These are phyloP conservation scores for Ornithoptera priamus DNA, from an alignment of 2,888 invertebrate genomes.

Conservation along the genomic window DNA sequence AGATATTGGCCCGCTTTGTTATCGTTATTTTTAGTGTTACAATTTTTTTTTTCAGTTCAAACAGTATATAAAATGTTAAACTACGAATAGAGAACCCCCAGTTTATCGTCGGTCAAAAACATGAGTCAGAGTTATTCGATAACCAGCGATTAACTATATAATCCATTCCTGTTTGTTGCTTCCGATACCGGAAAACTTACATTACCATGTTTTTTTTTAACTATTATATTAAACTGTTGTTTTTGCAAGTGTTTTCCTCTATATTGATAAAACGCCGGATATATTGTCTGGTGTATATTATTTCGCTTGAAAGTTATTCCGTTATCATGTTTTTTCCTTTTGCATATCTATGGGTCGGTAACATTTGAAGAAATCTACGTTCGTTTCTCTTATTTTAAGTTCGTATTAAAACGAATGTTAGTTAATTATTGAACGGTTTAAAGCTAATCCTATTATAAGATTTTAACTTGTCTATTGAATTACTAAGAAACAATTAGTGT, in stretches of 20 bases:
- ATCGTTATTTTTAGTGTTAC: too few relatives aligned
- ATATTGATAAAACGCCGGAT: not conserved
- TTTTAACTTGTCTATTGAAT: too few relatives aligned
- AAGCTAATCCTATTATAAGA: too few relatives aligned
- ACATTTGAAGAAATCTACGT: not conserved
- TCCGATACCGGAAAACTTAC: not conserved
- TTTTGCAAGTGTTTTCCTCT: not conserved
- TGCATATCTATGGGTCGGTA: not conserved
- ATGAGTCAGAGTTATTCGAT: not conserved
- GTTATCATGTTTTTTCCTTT: not conserved
- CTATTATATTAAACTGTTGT: not conserved
- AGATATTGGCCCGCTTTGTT: too few relatives aligned
- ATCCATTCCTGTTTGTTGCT: not conserved
- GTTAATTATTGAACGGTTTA: too few relatives aligned
- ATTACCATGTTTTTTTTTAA: not conserved
- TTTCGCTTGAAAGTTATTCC: not conserved
- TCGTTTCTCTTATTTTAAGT: not conserved
- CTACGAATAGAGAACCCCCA: too few relatives aligned
- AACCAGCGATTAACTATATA: not conserved
- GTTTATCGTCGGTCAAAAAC: too few relatives aligned
- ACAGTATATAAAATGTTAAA: too few relatives aligned
- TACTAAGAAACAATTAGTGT: too few relatives aligned
- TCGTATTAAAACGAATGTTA: too few relatives aligned
- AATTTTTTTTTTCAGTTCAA: too few relatives aligned
- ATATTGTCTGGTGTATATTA: not conserved